A percentile compares a stretch with the other conserved stretches of the same genome.
These are phyloP conservation scores for Pholis gunnellus DNA, from an alignment of 2,113 vertebrate species.

Conservation along the genomic window DNA sequence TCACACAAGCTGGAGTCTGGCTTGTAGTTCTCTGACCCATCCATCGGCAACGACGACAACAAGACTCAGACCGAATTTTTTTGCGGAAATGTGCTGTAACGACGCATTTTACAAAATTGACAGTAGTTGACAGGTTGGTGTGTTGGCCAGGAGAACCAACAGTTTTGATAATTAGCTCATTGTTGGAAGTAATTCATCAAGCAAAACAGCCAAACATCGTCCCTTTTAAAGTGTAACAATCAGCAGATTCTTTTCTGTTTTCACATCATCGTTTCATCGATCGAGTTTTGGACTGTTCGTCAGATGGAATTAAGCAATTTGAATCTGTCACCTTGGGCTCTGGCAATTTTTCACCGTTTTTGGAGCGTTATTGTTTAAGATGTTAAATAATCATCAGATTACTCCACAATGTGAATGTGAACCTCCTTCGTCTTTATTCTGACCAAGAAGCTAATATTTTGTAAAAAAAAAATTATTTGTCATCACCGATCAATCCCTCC, in stretches of 20 bases:
- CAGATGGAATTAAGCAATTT: not conserved
- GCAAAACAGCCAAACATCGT: not conserved
- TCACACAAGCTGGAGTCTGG: slow-evolving; percentile 43
- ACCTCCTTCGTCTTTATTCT: not conserved
- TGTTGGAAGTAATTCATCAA: not conserved
- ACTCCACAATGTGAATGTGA: not conserved
- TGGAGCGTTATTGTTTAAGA: not conserved
- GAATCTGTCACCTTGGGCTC: not conserved
- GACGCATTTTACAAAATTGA: not conserved
- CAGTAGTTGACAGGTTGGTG: not conserved
- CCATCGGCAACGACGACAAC: slow-evolving; percentile 53
- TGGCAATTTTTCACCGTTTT: not conserved
- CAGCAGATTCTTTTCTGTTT: not conserved
- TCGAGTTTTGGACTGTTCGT: not conserved
- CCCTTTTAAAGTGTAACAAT: not conserved
- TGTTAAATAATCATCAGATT: not conserved
- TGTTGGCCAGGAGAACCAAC: not conserved
- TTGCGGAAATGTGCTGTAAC: not conserved
- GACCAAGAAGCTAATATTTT: slow-evolving; percentile 12
- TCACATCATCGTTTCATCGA: too few relatives aligned
- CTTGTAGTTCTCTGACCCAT: slow-evolving; percentile 47
- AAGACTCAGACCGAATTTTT: slow-evolving; percentile 13
- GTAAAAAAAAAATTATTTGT: not conserved
- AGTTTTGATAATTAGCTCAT: slow-evolving; percentile 3
- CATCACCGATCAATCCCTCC: slow-evolving; percentile 16